Evolutionary conservation across 2,797 vertebrate species (phyloP), one percentile per base, ranked within the genome.

Genomic region (Cossypha dichroa): DNA sequence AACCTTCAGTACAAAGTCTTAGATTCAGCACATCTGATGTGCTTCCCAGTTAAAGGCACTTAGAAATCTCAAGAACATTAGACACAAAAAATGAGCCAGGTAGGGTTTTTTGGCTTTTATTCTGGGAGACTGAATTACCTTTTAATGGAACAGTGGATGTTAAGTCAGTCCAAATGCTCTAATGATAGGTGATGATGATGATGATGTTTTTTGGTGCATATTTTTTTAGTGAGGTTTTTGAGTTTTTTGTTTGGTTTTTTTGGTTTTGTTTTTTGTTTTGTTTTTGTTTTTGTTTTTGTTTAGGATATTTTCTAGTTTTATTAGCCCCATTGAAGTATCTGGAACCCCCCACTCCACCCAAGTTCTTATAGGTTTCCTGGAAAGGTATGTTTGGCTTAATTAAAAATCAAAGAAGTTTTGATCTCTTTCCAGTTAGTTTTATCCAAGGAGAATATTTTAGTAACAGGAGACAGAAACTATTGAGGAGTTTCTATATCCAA

Each of bases 301-400:
- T 20, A 62, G 7, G 31, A 15, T 45, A 31, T 63, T 49, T 56
- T 82, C 16, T 22, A 11, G 6, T 52, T 56, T 70, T 64, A 19
- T 45, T 52, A 77, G 2, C 10, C 11, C 4, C 6, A 13, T 2
- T 26, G 11, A 59, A 38, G 14, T 29, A 40, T 16, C 4, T 78
- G 16, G 21, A 86, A 75, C 15, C 1, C 0, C 10, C 4, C 4
- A 26, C 2, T 3, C 12, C 9, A 38, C 3, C 10, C 6, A 10
- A 21, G 56, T 93, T 79, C 28, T 75, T 60, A 31, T 4, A 51
- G 2, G 4, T 5, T 41, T 16, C 40, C 31, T 64, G 59, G 45
- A 68, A 68, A 4, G 5, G 10, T 28, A 55, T 60, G 3, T 15
- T 86, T 51, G 29, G 13, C 20, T 63, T 80, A 48, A 86, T 38